These are phyloP conservation scores for Pocota personata DNA, from an alignment of 2,888 invertebrate genomes.

Conservation along the genomic window DNA sequence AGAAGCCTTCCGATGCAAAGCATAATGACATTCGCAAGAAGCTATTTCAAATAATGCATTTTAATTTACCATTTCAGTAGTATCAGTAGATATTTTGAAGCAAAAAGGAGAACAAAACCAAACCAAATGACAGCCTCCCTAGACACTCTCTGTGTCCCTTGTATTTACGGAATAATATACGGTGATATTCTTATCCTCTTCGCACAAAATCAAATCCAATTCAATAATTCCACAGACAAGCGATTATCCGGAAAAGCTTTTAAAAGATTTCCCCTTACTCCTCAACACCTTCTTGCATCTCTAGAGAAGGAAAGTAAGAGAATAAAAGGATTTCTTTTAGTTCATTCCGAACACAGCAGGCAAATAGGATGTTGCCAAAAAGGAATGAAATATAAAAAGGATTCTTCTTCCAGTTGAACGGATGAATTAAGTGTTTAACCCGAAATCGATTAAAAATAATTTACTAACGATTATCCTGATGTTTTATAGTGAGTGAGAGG, in stretches of 20 bases:
- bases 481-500: background rate
- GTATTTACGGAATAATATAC: background rate
- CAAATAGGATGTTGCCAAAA: conserved; percentile 59
- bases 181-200: conserved; percentile 20
- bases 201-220: conserved; percentile 61
- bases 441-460: conserved; percentile 73
- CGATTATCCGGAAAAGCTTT: conserved; percentile 70
- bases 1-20: too few species aligned
- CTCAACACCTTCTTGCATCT: conserved; percentile 43
- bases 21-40: too few species aligned
- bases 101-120: background rate
- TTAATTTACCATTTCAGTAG: too few species aligned
- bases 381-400: conserved; percentile 27
- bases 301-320: background rate
- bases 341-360: conserved; percentile 11
- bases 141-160: background rate
- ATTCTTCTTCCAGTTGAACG: conserved; percentile 60
- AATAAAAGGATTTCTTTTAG: conserved; percentile 43
- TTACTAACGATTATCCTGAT: conserved; percentile 68
- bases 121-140: background rate
- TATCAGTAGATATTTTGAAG: background rate
- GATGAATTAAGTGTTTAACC: conserved; percentile 68
- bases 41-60: too few species aligned
- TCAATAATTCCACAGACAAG: conserved; percentile 70
- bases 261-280: conserved; percentile 51